A percentile compares a stretch with the other conserved stretches of the same genome.
Conservation (phyloP, 2,797 vertebrate genomes). For the Fundulus diaphanus region DNA sequence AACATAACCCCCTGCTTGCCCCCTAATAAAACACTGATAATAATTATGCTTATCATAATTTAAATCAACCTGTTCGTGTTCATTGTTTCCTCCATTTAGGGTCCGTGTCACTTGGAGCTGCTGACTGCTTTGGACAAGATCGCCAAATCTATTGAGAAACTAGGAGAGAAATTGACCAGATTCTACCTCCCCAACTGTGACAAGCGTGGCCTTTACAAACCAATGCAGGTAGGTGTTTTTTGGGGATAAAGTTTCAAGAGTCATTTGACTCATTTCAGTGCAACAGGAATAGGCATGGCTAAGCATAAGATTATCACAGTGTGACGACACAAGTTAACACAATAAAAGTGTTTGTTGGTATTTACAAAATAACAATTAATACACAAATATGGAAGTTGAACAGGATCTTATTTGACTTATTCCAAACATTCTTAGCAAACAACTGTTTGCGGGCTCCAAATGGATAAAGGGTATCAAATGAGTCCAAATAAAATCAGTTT, state of each 20-base stretch:
- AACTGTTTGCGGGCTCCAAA: background rate
- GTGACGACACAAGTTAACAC: background rate
- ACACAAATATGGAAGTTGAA: background rate
- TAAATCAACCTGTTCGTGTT: constrained; percentile 20
- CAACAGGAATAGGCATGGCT: background rate
- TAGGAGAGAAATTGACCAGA: constrained; percentile 85
- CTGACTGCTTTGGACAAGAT: constrained; percentile 88
- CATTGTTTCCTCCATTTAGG: constrained; percentile 65
- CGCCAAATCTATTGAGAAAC: constrained; percentile 83
- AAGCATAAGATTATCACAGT: background rate
- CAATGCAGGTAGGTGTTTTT: constrained; percentile 88
- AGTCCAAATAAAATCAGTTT: background rate
- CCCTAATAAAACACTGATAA: constrained; percentile 1
- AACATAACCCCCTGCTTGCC: constrained; percentile 29
- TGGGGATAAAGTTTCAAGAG: background rate
- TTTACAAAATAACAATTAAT: background rate
- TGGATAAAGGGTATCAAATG: background rate
- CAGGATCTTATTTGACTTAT: background rate
- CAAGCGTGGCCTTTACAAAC: constrained; percentile 91
- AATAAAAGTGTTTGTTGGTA: background rate
- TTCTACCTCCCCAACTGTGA: constrained; percentile 98
- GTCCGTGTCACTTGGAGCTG: constrained; percentile 91
- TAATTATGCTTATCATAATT: constrained; percentile 5
- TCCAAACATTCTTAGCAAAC: background rate
- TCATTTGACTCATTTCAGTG: constrained; percentile 2